phyloP scores from a whole-genome alignment of 2,888 invertebrate species.

The Caradrina kadenii region DNA sequence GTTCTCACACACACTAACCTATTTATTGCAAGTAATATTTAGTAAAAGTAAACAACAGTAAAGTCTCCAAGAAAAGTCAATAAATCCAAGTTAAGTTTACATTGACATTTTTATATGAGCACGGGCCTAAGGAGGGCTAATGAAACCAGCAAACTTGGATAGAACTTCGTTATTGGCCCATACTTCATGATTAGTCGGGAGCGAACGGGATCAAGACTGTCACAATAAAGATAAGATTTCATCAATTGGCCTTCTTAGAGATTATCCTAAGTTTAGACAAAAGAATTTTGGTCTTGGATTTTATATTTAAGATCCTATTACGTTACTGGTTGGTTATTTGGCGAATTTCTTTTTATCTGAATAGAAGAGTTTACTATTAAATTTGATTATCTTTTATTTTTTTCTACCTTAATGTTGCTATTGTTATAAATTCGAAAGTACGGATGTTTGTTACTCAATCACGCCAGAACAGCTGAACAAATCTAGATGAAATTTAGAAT shows the following conservation, averaged over 20 bases:
- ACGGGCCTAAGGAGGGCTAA: conserved; percentile 66
- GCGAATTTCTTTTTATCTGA: no score
- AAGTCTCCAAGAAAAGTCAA: conserved; percentile 57
- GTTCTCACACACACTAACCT: conserved; percentile 16
- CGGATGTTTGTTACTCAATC: no score
- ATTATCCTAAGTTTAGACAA: conserved; percentile 60
- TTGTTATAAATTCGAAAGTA: no score
- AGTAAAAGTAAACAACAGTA: conserved; percentile 43
- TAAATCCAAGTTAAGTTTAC: conserved; percentile 74
- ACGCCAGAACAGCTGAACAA: no score
- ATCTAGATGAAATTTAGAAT: no score
- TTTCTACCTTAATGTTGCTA: no score
- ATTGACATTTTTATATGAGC: conserved; percentile 74
- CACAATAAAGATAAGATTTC: conserved; percentile 76
- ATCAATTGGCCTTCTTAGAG: conserved; percentile 70
- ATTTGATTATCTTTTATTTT: no score
- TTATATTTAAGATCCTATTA: neutral
- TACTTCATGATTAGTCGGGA: conserved; percentile 75
- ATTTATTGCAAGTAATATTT: conserved; percentile 52
- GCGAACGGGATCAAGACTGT: conserved; percentile 71
- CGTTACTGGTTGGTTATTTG: no score
- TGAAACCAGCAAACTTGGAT: conserved; percentile 68
- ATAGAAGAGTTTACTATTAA: no score
- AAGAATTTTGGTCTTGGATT: conserved; percentile 43
- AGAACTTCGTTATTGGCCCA: conserved; percentile 73